Evolutionary conservation across 2,797 vertebrate genomes (phyloP).

Genomic region (Phoeniculus purpureus): DNA sequence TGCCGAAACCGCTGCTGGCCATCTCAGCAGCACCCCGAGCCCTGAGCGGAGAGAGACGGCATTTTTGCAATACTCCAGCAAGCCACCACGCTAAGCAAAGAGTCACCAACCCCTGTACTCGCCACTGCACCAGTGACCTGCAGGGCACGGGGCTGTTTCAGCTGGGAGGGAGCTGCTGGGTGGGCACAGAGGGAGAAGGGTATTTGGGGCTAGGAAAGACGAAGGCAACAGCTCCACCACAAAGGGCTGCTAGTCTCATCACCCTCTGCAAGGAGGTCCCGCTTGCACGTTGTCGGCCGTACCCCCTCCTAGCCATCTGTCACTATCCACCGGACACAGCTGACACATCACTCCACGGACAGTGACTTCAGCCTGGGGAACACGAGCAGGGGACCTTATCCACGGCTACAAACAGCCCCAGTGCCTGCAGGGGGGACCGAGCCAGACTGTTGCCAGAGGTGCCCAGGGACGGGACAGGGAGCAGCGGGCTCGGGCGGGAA

Average conservation of each 20-base stretch:
- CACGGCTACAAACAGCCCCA: no score
- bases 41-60: background rate
- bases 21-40: background rate
- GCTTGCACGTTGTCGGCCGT: accelerated
- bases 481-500: no score
- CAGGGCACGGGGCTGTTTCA: background rate
- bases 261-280: accelerated
- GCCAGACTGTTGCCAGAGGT: no score
- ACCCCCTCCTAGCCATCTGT: background rate
- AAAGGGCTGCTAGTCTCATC: background rate
- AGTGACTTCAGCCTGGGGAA: no score
- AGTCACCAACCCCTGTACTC: background rate
- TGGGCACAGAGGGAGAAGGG: background rate
- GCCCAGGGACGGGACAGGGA: no score
- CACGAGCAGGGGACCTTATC: no score
- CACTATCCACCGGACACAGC: background rate
- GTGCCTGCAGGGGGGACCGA: no score
- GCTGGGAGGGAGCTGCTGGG: background rate
- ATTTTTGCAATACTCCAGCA: background rate
- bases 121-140: background rate
- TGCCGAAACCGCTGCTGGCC: background rate
- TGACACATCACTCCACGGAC: background rate
- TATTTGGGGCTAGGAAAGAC: background rate
- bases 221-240: background rate
- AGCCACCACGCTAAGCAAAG: background rate